These are phyloP conservation scores for Rhagophthalmus giganteus DNA, from an alignment of 2,888 invertebrate genomes.

Conservation along the genomic window DNA sequence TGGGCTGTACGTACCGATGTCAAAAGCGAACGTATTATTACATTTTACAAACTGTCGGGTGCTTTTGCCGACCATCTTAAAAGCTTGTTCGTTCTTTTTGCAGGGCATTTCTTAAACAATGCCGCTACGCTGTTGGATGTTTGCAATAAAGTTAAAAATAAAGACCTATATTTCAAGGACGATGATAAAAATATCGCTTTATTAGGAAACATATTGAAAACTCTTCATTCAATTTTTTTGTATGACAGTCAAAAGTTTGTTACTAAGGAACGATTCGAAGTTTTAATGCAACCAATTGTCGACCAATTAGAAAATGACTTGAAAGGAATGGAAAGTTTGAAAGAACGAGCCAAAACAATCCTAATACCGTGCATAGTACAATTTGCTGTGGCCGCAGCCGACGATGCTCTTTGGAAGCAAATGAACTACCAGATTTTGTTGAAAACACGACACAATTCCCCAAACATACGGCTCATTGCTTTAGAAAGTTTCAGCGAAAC, in stretches of 20 bases:
- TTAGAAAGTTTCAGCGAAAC: constrained; percentile 75
- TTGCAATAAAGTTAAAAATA: constrained; percentile 66
- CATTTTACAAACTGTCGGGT: constrained; percentile 80
- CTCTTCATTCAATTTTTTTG: constrained; percentile 75
- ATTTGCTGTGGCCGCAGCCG: constrained; percentile 79
- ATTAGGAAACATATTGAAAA: constrained; percentile 72
- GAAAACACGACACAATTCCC: constrained; percentile 78
- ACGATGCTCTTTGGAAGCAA: constrained; percentile 87
- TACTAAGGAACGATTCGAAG: constrained; percentile 81
- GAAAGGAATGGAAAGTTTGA: constrained; percentile 64
- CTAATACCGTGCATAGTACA: constrained; percentile 81
- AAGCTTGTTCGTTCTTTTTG: constrained; percentile 88
- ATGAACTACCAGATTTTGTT: constrained; percentile 87
- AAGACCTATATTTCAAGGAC: constrained; percentile 58
- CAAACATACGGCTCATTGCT: constrained; percentile 73
- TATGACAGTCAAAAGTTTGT: constrained; percentile 84
- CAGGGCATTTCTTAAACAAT: constrained; percentile 81
- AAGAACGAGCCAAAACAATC: constrained; percentile 61
- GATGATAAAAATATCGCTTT: constrained; percentile 65
- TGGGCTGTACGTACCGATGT: constrained; percentile 76
- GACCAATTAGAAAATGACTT: constrained; percentile 83
- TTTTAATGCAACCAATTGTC: constrained; percentile 82
- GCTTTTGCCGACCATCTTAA: constrained; percentile 81
- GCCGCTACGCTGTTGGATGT: constrained; percentile 72
- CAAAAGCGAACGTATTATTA: constrained; percentile 70